These are phyloP conservation scores for Ecdyonurus torrentis DNA, from an alignment of 2,888 invertebrate species.

Conservation along the genomic window DNA sequence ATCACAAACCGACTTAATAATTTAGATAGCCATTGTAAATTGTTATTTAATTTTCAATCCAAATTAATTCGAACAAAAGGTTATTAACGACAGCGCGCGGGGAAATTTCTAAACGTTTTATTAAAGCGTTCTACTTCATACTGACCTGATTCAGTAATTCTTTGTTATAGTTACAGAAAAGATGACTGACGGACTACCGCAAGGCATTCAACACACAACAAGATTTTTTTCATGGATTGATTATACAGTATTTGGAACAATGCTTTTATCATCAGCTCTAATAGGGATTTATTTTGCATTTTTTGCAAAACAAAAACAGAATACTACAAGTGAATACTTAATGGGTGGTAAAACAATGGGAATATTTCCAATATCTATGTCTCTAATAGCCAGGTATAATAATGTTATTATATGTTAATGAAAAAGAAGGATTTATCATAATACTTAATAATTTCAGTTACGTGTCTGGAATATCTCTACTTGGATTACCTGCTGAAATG, in stretches of 20 bases:
- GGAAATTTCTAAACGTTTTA: too few relatives aligned
- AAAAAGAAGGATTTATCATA: neutral
- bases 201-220: neutral
- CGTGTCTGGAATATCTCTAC: constrained; percentile 72
- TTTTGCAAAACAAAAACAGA: constrained; percentile 35
- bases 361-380: constrained; percentile 23
- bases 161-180: neutral
- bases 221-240: constrained; percentile 14
- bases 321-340: constrained; percentile 27
- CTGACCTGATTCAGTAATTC: too few relatives aligned
- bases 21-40: too few relatives aligned
- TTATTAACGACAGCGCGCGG: too few relatives aligned
- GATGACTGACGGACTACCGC: neutral
- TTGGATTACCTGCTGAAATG: constrained; percentile 75
- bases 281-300: constrained; percentile 29
- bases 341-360: constrained; percentile 23
- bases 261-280: constrained; percentile 20
- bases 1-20: too few relatives aligned
- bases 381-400: constrained; percentile 22
- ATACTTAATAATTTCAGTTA: constrained; percentile 35
- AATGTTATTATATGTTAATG: neutral
- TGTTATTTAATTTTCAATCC: too few relatives aligned
- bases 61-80: too few relatives aligned
- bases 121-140: too few relatives aligned
- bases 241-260: constrained; percentile 21